Conservation (phyloP, 1,140 invertebrate species). For the Drosophila ercepeae region DNA sequence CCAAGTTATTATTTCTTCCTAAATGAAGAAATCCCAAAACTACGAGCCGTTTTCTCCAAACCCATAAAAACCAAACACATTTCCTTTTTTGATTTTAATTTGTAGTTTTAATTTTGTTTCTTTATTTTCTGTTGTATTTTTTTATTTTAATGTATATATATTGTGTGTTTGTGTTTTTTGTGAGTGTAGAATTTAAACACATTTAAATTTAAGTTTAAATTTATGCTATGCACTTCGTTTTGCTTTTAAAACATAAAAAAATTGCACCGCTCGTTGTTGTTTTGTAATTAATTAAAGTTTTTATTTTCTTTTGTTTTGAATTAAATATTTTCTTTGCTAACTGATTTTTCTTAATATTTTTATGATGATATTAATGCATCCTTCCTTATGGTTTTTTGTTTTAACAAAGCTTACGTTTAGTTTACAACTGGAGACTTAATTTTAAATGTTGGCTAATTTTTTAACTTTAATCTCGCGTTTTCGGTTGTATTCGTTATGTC, state of each 20-base stretch:
- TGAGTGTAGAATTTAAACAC: conserved; percentile 78
- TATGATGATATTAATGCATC: neutral
- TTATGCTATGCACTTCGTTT: conserved; percentile 80
- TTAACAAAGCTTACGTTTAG: conserved; percentile 65
- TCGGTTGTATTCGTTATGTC: conserved; percentile 29
- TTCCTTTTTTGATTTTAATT: conserved; percentile 46
- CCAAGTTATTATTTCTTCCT: too few relatives aligned
- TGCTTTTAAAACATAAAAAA: conserved; percentile 78
- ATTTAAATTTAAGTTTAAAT: conserved; percentile 67
- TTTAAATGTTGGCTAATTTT: conserved; percentile 75
- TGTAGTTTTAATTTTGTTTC: conserved; percentile 23
- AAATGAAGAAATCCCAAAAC: too few relatives aligned
- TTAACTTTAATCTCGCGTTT: conserved; percentile 77
- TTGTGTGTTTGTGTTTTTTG: conserved; percentile 15
- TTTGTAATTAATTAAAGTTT: conserved; percentile 18
- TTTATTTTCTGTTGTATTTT: conserved; percentile 31
- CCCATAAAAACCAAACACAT: conserved; percentile 33
- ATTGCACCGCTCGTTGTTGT: conserved; percentile 80
- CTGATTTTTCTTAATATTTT: conserved; percentile 11
- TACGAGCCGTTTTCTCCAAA: too few relatives aligned
- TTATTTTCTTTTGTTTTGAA: conserved; percentile 9
- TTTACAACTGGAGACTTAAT: conserved; percentile 69
- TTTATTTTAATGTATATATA: conserved; percentile 40
- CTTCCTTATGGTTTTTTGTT: conserved; percentile 8
- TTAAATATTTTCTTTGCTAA: conserved; percentile 20